Evolutionary conservation across 1,140 invertebrate species (phyloP).

Genomic region (Daktulosphaira vitifoliae): DNA sequence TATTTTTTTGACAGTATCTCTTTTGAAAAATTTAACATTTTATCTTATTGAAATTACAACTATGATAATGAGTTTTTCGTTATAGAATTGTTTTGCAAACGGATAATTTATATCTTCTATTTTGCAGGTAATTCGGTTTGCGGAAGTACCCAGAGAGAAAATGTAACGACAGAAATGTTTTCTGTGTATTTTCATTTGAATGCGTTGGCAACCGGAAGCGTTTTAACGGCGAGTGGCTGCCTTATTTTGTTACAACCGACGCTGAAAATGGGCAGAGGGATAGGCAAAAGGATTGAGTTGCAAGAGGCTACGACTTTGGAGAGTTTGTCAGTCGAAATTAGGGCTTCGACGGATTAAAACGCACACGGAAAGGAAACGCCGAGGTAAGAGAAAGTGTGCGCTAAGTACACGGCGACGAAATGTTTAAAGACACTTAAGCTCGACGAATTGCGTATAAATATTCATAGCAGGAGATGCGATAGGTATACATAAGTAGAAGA

Average conservation of each 20-base stretch:
- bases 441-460: slow-evolving; percentile 29
- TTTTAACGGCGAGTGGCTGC: slow-evolving; percentile 16
- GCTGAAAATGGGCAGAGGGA: neutral
- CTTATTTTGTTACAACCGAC: no score
- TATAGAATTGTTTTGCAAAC: no score
- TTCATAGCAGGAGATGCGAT: neutral
- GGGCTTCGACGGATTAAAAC: slow-evolving; percentile 25
- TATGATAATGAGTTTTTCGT: no score
- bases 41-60: no score
- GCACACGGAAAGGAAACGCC: neutral
- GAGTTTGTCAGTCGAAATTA: slow-evolving; percentile 19
- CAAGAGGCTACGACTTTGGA: neutral
- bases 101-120: no score
- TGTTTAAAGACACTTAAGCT: slow-evolving; percentile 33
- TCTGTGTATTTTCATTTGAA: no score
- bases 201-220: neutral
- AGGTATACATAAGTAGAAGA: neutral
- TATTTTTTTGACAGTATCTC: no score
- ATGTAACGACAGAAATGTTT: no score
- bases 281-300: neutral
- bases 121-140: no score
- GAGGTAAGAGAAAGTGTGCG: slow-evolving; percentile 19
- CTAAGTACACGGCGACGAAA: slow-evolving; percentile 31
- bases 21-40: no score
- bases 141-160: no score